A percentile compares a stretch with the other conserved stretches of the same genome.
phyloP scores from a whole-genome alignment of 2,113 vertebrate species.

The Numenius arquata region DNA sequence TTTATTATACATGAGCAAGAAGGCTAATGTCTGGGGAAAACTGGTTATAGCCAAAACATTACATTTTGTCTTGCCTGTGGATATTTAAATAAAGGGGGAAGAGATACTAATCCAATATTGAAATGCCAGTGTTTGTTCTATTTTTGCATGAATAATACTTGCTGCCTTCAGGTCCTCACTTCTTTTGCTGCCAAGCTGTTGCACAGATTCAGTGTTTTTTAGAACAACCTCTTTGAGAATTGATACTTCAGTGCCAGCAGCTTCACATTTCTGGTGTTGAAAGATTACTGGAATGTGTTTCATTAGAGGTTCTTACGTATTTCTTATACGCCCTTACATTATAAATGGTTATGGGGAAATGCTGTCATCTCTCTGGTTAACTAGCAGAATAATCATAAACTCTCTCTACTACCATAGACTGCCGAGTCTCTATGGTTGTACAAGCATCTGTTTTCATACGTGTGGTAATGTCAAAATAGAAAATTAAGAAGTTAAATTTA shows the following conservation, averaged over 20 bases:
- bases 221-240: constrained; percentile 65
- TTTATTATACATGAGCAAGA: constrained; percentile 56
- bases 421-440: neutral
- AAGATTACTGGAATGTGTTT: constrained; percentile 57
- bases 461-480: neutral
- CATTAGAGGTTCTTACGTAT: constrained; percentile 28
- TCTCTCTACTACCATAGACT: neutral
- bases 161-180: constrained; percentile 66
- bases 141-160: constrained; percentile 72
- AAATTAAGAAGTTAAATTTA: neutral
- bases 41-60: constrained; percentile 60
- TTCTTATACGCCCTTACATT: neutral
- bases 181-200: constrained; percentile 70
- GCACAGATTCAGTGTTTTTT: constrained; percentile 64
- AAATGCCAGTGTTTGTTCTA: constrained; percentile 65
- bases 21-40: constrained; percentile 46
- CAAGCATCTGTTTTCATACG: neutral
- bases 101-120: constrained; percentile 56
- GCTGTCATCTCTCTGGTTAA: constrained; percentile 18
- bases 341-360: neutral
- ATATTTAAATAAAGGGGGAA: constrained; percentile 49
- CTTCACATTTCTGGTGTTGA: constrained; percentile 67
- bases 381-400: neutral
- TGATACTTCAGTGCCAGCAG: constrained; percentile 55
- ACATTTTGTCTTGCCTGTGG: constrained; percentile 46